Evolutionary conservation across 2,113 vertebrate genomes (phyloP), one percentile per base, ranked within the genome.

Genomic region (Dermatemys mawii): DNA sequence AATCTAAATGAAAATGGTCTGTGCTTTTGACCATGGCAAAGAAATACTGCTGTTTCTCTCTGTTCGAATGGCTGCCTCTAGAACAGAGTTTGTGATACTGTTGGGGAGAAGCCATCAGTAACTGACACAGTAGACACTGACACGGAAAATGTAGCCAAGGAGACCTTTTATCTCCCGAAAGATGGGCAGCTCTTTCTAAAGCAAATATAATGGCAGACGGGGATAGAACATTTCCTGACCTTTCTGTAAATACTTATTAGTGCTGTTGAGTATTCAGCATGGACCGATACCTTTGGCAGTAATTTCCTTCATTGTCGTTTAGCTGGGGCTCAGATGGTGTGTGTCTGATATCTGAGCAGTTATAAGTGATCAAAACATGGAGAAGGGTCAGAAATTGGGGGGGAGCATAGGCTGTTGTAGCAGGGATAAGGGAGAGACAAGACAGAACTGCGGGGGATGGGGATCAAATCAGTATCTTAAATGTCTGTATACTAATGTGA

Each of bases 1-100:
- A 92, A 94, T 88, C 86, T 50, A 95, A 83, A 87, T 60, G 35
- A 81, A 93, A 91, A 32, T 84, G 49, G 41, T 32, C 80, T 89
- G 53, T 0, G 0, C 11, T 60, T 54, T 46, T 41, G 82, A 67
- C 81, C 44, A 0, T 2, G 76, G 70, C 5, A 29, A 60, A 41
- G 4, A 63, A 76, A 84, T 94, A 84, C 57, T 29, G 49, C 17
- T 21, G 22, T 8, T 0, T 81, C 17, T 83, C 3, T 76, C 35
- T 57, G 8, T 82, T 44, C 0, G 3, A 8, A 84, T 86, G 51
- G 57, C 27, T 81, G 6, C 63, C 38, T 73, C 32, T 81, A 88
- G 55, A 13, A 12, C 12, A 5, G 63, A 5, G 3, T 5, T 10
- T 17, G 3, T 19, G 27, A 2, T 2, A 2, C 5, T 67, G 78